Evolutionary conservation across 2,888 invertebrate genomes (phyloP).

Genomic region (Papilio elwesi): DNA sequence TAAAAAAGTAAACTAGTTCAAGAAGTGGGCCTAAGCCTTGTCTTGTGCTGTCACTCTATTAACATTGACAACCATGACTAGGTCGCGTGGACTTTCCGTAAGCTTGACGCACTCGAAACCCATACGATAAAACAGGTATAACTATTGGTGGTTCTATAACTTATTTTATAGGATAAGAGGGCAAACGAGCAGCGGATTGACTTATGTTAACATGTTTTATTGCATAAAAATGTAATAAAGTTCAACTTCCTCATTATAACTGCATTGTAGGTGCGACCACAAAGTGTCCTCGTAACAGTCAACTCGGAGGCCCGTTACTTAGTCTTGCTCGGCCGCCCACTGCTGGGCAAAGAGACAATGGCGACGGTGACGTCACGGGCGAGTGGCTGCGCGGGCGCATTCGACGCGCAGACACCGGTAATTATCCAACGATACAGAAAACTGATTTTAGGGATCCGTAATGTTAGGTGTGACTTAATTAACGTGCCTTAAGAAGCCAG

Average conservation of each 20-base stretch:
- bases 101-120: no score
- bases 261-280: conserved; percentile 20
- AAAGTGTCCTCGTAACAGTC: conserved; percentile 29
- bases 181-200: no score
- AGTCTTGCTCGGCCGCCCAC: conserved; percentile 38
- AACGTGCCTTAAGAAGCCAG: not conserved
- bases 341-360: conserved; percentile 43
- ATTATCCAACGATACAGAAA: conserved; percentile 45
- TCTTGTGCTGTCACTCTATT: no score
- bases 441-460: conserved; percentile 25
- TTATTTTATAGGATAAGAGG: no score
- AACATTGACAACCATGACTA: no score
- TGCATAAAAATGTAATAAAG: no score
- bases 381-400: conserved; percentile 54
- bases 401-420: conserved; percentile 47
- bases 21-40: no score
- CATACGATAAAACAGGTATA: not conserved
- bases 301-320: conserved; percentile 29
- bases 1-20: no score
- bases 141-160: no score
- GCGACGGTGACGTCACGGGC: conserved; percentile 55
- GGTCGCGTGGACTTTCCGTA: no score
- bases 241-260: not conserved
- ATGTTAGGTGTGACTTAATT: conserved; percentile 15
- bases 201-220: no score